These are phyloP conservation scores for Lycaena phlaeas DNA, from an alignment of 2,888 invertebrate genomes.

Conservation along the genomic window DNA sequence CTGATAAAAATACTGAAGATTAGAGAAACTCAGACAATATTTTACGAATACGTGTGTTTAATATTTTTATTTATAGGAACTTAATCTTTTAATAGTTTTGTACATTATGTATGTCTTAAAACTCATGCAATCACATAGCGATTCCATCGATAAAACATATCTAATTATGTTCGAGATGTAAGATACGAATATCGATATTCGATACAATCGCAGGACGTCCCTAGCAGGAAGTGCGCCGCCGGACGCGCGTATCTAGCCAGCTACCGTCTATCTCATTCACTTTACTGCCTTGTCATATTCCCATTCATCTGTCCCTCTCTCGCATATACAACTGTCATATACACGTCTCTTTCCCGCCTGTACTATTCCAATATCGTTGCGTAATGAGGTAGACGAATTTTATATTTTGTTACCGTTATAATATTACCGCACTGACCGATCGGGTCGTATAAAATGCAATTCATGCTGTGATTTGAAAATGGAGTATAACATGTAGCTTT, in stretches of 20 bases:
- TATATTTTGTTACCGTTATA: constrained; percentile 51
- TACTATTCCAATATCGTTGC: constrained; percentile 46
- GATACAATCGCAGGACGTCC: constrained; percentile 19
- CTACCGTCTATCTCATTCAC: constrained; percentile 60
- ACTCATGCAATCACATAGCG: too few relatives aligned
- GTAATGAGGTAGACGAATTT: constrained; percentile 60
- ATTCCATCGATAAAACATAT: neutral
- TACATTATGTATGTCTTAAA: too few relatives aligned
- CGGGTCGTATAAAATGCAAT: constrained; percentile 1
- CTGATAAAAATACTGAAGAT: too few relatives aligned
- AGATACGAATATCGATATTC: constrained; percentile 19
- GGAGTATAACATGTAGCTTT: too few relatives aligned
- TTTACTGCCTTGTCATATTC: constrained; percentile 43
- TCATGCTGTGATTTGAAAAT: too few relatives aligned
- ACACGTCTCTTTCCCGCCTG: constrained; percentile 34
- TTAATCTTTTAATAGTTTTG: too few relatives aligned
- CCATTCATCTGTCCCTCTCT: constrained; percentile 36
- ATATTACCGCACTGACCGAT: constrained; percentile 20
- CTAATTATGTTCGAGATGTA: neutral
- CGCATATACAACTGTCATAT: constrained; percentile 24
- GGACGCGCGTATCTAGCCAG: constrained; percentile 65
- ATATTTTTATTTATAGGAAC: too few relatives aligned
- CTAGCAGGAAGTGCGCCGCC: constrained; percentile 54
- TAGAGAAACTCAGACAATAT: too few relatives aligned
- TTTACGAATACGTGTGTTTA: too few relatives aligned